A percentile compares a stretch with the other conserved stretches of the same genome.
Conservation (phyloP, 2,888 invertebrate species). For the Tipula unca region DNA sequence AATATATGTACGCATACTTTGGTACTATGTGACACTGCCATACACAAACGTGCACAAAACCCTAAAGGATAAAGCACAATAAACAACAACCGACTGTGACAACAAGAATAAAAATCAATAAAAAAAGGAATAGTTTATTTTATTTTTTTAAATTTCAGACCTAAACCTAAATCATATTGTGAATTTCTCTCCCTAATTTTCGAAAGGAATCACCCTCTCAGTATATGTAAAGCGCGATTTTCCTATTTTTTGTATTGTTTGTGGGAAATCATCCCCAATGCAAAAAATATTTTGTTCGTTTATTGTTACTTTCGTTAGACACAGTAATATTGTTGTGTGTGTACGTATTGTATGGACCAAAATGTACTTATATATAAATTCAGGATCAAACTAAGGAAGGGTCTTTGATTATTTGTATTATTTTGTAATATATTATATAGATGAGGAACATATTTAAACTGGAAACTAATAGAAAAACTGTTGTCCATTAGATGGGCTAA, state of each 20-base stretch:
- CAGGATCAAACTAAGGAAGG: background rate
- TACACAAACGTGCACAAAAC: background rate
- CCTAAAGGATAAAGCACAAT: background rate
- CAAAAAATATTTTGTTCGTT: background rate
- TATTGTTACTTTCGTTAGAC: background rate
- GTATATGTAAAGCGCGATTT: background rate
- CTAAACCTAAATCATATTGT: constrained; percentile 14
- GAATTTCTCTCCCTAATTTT: constrained; percentile 2
- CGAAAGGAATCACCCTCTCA: constrained; percentile 4
- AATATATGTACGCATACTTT: background rate
- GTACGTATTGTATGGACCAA: background rate
- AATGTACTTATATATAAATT: background rate
- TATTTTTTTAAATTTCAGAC: background rate
- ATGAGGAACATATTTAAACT: background rate
- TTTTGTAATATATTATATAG: background rate
- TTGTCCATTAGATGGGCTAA: background rate
- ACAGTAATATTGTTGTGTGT: background rate
- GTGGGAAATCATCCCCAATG: constrained; percentile 8
- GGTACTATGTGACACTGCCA: background rate
- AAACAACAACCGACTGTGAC: background rate
- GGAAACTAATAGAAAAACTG: background rate
- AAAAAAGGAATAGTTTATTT: constrained; percentile 9
- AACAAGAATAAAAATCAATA: background rate
- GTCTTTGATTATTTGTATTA: background rate
- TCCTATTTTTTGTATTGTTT: background rate